Conservation (phyloP, 2,888 invertebrate genomes). For the Xanthorhoe spadicearia region DNA sequence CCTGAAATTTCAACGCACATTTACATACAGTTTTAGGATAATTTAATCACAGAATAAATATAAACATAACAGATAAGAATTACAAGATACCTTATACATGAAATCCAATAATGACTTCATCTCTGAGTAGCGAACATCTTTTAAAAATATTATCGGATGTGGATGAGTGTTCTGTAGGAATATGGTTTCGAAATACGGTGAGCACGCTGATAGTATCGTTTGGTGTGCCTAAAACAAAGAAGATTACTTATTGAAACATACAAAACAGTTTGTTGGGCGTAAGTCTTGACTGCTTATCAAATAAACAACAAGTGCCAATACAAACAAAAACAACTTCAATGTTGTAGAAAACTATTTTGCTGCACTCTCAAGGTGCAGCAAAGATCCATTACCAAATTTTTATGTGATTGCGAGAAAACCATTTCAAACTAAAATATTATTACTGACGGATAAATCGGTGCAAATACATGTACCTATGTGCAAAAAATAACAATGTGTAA, state of each 20-base stretch:
- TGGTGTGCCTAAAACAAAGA: slow-evolving; percentile 91
- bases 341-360: no score
- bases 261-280: neutral
- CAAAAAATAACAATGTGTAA: no score
- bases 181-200: slow-evolving; percentile 96
- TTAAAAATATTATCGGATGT: slow-evolving; percentile 96
- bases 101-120: slow-evolving; percentile 95
- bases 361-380: no score
- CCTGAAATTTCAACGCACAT: slow-evolving; percentile 67
- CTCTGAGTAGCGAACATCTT: slow-evolving; percentile 95
- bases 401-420: no score
- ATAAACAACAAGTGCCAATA: no score
- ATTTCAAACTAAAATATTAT: no score
- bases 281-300: no score
- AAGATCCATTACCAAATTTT: no score
- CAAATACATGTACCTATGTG: no score
- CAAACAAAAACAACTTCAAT: no score
- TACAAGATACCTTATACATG: slow-evolving; percentile 91
- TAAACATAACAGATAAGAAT: slow-evolving; percentile 15
- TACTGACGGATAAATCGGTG: no score
- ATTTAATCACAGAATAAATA: slow-evolving; percentile 4
- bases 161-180: slow-evolving; percentile 95
- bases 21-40: slow-evolving; percentile 3
- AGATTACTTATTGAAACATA: neutral
- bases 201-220: slow-evolving; percentile 96